phyloP scores from a whole-genome alignment of 37 sponge, comb jelly and placozoan genomes.

The Halisarca cf. caerulea region DNA sequence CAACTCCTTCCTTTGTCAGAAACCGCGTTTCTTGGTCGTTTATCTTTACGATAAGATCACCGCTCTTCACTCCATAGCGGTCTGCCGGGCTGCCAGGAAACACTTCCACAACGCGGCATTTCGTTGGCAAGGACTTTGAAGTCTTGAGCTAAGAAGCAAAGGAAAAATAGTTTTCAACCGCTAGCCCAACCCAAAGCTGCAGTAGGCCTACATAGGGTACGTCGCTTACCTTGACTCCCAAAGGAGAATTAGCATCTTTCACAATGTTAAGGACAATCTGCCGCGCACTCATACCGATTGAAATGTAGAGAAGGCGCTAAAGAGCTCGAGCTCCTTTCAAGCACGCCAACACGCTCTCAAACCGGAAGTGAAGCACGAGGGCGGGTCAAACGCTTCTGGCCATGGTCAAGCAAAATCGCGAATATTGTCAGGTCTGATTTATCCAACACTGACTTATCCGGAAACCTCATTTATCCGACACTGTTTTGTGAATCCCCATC shows the following conservation, averaged over 20 bases:
- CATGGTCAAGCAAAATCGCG: too few species aligned
- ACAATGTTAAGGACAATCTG: neutral
- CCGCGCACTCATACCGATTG: neutral
- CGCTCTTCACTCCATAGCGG: constrained; percentile 19
- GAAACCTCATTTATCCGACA: too few species aligned
- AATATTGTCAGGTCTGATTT: too few species aligned
- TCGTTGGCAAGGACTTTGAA: constrained; percentile 31
- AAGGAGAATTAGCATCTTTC: constrained; percentile 9
- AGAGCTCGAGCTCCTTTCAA: too few species aligned
- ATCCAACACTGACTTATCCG: too few species aligned
- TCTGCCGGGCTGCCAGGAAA: constrained; percentile 34
- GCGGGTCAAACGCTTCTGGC: too few species aligned
- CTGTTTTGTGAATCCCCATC: too few species aligned
- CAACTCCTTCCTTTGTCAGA: constrained; percentile 41
- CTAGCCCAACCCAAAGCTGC: too few species aligned
- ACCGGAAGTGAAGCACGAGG: too few species aligned
- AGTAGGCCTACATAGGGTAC: neutral
- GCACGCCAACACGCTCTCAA: too few species aligned
- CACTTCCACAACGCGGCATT: constrained; percentile 42
- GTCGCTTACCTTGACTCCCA: neutral
- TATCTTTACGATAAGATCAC: constrained; percentile 28
- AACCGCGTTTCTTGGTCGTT: constrained; percentile 40
- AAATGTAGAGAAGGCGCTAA: too few species aligned
- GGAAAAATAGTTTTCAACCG: neutral
- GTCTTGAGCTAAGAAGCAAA: neutral